Percentiles rank a stretch among this genome's conserved stretches.
These are phyloP conservation scores for Antheraea mylitta DNA, from an alignment of 1,140 invertebrate genomes.

Conservation along the genomic window DNA sequence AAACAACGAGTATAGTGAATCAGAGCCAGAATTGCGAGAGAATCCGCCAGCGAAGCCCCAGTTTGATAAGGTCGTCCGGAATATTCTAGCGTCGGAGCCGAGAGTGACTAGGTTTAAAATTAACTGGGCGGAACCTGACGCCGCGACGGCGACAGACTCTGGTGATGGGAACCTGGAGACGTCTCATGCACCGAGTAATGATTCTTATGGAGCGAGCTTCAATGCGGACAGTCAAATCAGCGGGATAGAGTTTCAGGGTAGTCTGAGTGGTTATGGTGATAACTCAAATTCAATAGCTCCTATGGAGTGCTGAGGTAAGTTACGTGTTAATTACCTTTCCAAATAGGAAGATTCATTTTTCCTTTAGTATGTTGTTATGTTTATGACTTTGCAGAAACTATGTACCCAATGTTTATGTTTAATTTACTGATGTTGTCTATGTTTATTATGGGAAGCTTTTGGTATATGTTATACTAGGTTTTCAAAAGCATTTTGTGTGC, in stretches of 20 bases:
- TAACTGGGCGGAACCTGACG: conserved; percentile 93
- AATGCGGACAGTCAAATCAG: conserved; percentile 72
- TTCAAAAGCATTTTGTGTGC: too few relatives aligned
- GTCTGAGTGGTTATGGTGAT: conserved; percentile 66
- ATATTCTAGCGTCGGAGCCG: conserved; percentile 96
- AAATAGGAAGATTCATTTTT: too few relatives aligned
- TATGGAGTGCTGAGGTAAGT: conserved; percentile 70
- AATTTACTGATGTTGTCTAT: too few relatives aligned
- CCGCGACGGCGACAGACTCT: conserved; percentile 47
- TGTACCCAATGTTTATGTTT: too few relatives aligned
- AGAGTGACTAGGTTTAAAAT: conserved; percentile 97
- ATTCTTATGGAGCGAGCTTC: conserved; percentile 62
- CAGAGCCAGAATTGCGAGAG: conserved; percentile 94
- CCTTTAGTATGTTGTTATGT: too few relatives aligned
- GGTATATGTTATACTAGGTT: too few relatives aligned
- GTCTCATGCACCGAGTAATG: conserved; percentile 57
- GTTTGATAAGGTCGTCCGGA: conserved; percentile 96
- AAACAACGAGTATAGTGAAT: conserved; percentile 97
- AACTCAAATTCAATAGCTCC: conserved; percentile 75
- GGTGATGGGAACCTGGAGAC: conserved; percentile 54
- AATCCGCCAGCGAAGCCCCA: conserved; percentile 95
- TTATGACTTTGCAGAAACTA: neutral
- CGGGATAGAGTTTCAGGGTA: conserved; percentile 68
- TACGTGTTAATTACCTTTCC: neutral
- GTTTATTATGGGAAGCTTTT: too few relatives aligned